Conservation (phyloP, 2,888 invertebrate genomes). For the Galerucella nymphaeae region DNA sequence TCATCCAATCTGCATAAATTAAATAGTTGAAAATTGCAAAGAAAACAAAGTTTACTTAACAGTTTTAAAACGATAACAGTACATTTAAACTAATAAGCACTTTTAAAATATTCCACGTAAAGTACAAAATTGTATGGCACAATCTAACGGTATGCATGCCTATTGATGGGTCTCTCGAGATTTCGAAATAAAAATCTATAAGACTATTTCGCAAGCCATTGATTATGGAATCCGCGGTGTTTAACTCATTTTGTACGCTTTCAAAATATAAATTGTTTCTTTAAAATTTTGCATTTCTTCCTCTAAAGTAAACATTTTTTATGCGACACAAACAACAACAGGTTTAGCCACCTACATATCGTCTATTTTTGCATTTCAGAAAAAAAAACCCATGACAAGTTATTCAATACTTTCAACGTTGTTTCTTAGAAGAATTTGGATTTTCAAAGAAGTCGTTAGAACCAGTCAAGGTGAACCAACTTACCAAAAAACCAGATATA, state of each 20-base stretch:
- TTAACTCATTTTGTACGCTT: not conserved
- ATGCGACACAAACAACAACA: not conserved
- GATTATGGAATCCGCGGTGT: conserved; percentile 17
- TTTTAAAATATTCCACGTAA: conserved; percentile 29
- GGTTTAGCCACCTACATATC: not conserved
- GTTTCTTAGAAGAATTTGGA: not conserved
- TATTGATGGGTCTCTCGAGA: conserved; percentile 10
- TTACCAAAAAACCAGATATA: not conserved
- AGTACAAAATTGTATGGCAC: conserved; percentile 26
- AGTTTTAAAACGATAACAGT: conserved; percentile 30
- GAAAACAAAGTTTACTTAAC: conserved; percentile 26
- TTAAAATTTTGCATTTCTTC: not conserved
- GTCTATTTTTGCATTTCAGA: not conserved
- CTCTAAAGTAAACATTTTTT: not conserved
- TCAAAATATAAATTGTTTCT: not conserved
- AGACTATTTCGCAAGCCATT: conserved; percentile 27
- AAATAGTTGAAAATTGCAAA: conserved; percentile 25
- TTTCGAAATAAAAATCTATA: conserved; percentile 21
- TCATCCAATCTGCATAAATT: conserved; percentile 22
- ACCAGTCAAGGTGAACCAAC: not conserved
- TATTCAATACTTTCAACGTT: not conserved
- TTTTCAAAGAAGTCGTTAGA: not conserved
- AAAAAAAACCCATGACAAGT: not conserved
- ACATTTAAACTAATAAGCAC: conserved; percentile 17
- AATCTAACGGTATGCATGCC: conserved; percentile 14